These are phyloP conservation scores for Saturnia japonica DNA, from an alignment of 2,888 invertebrate genomes.

Conservation along the genomic window DNA sequence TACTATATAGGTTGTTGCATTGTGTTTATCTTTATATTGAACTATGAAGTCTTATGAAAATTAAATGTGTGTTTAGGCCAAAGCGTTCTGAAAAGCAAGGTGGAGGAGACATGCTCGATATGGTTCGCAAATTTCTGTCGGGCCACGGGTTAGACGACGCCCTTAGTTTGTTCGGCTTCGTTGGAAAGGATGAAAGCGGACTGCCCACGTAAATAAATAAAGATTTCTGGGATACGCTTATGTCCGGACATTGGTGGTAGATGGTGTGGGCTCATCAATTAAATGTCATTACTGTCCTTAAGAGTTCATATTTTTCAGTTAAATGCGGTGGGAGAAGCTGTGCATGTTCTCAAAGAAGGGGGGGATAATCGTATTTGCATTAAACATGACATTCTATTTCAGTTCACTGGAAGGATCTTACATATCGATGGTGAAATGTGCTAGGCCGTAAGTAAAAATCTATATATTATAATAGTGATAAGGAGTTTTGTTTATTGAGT, in stretches of 20 bases:
- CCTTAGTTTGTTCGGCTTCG: constrained; percentile 62
- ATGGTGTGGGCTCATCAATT: constrained; percentile 46
- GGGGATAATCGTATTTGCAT: background rate
- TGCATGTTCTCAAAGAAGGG: constrained; percentile 20
- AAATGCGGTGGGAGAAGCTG: constrained; percentile 21
- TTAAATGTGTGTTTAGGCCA: constrained; percentile 59
- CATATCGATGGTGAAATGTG: constrained; percentile 66
- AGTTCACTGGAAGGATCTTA: constrained; percentile 71
- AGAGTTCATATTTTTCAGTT: constrained; percentile 11
- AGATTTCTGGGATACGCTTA: constrained; percentile 46
- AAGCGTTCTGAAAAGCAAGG: constrained; percentile 54
- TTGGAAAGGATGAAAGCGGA: constrained; percentile 53
- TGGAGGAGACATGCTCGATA: constrained; percentile 51
- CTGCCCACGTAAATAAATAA: constrained; percentile 62
- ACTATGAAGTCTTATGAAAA: background rate
- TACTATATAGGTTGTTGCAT: no score
- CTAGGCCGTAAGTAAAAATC: constrained; percentile 74
- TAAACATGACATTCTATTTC: constrained; percentile 37
- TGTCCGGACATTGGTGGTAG: constrained; percentile 48
- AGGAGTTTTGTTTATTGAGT: background rate
- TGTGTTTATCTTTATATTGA: background rate
- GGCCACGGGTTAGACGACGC: constrained; percentile 66
- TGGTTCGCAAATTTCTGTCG: constrained; percentile 73
- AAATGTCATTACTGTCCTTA: constrained; percentile 19
- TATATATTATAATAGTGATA: background rate